Percentiles rank a stretch among this genome's conserved stretches.
These are phyloP conservation scores for Clavelina lepadiformis DNA, from an alignment of 23 tunicate genomes.

Conservation along the genomic window DNA sequence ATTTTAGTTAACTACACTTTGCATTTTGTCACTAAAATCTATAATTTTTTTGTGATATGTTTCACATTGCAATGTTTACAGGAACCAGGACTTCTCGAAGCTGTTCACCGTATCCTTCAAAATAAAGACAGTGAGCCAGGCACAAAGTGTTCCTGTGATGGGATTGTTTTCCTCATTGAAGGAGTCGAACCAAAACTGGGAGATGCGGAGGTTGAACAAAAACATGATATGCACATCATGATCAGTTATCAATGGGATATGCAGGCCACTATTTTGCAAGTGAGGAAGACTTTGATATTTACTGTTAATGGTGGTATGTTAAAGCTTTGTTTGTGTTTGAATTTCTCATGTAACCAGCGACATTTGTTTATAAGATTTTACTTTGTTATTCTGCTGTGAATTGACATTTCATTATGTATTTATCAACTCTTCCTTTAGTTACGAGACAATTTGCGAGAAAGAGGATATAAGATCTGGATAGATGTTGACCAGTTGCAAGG, in stretches of 20 bases:
- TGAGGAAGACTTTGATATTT: conserved; percentile 7
- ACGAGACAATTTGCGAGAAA: conserved; percentile 21
- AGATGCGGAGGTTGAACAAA: neutral
- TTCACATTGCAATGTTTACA: conserved; percentile 8
- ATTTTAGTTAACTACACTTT: neutral
- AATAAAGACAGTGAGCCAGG: neutral
- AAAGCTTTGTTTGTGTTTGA: neutral
- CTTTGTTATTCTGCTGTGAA: no score
- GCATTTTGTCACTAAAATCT: neutral
- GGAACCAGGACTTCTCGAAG: conserved; percentile 43
- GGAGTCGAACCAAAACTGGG: neutral
- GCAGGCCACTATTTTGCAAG: conserved; percentile 35
- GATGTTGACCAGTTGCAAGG: conserved; percentile 57
- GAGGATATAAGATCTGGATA: conserved; percentile 47
- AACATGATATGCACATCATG: conserved; percentile 38
- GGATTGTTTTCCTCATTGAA: conserved; percentile 34
- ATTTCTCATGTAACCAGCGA: no score
- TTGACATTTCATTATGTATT: no score
- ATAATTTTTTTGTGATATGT: no score
- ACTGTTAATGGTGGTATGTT: no score
- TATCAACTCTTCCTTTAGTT: no score
- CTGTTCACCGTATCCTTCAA: neutral
- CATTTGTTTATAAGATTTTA: no score
- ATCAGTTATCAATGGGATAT: conserved; percentile 82
- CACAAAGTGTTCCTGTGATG: conserved; percentile 28